Conservation (phyloP, 2,888 invertebrate species). For the Helicoverpa assulta region DNA sequence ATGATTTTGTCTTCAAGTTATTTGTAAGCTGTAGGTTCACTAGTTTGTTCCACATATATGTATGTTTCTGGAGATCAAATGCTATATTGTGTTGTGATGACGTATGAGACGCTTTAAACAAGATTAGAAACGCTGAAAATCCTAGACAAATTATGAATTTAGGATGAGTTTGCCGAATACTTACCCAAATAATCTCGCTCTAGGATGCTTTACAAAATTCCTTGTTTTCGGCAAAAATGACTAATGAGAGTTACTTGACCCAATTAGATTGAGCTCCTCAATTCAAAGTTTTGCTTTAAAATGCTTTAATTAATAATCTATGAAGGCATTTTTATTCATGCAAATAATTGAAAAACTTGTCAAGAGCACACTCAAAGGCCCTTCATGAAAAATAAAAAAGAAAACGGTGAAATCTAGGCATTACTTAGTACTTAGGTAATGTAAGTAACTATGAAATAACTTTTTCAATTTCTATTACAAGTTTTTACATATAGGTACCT, state of each 20-base stretch:
- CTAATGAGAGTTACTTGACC: constrained; percentile 46
- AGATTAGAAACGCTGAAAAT: no score
- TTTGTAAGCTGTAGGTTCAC: no score
- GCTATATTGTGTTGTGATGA: no score
- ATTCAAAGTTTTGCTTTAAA: constrained; percentile 43
- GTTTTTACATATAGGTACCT: background rate
- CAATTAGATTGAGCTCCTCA: constrained; percentile 45
- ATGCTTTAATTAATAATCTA: constrained; percentile 38
- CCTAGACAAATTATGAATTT: no score
- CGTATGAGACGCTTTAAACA: no score
- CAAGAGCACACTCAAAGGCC: background rate
- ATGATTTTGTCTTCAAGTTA: constrained; percentile 3
- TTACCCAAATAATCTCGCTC: constrained; percentile 9
- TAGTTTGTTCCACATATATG: no score
- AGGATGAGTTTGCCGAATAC: no score
- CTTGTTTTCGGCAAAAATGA: constrained; percentile 24
- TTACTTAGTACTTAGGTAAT: background rate
- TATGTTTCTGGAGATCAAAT: no score
- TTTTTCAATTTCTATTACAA: no score
- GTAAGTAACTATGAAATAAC: no score
- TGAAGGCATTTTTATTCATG: constrained; percentile 11
- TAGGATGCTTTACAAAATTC: constrained; percentile 31
- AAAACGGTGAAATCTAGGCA: background rate
- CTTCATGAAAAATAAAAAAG: background rate
- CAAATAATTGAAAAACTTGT: background rate